A percentile compares a stretch with the other conserved stretches of the same genome.
Conservation (phyloP, 2,113 vertebrate species). For the Sclerurus mexicanus region DNA sequence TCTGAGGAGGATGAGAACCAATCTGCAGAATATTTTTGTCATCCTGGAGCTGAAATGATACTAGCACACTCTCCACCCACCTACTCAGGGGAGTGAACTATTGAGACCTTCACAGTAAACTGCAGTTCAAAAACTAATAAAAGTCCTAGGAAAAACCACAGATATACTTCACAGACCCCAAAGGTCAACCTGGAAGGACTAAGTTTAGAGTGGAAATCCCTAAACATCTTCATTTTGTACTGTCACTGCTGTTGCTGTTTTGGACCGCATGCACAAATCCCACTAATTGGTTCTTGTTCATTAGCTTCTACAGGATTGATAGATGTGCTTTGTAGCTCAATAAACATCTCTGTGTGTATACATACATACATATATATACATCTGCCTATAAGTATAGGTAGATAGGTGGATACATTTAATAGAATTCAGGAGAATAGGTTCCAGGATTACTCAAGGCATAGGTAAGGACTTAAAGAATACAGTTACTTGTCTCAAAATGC, state of each 20-base stretch:
- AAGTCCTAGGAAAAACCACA: not conserved
- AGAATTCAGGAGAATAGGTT: not conserved
- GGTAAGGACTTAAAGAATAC: not conserved
- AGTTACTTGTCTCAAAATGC: not conserved
- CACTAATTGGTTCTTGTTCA: not conserved
- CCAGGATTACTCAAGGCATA: not conserved
- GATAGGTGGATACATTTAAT: not conserved
- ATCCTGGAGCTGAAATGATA: not conserved
- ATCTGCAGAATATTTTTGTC: not conserved
- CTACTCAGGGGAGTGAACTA: not conserved
- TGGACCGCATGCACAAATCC: not conserved
- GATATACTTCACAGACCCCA: not conserved
- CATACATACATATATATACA: not conserved
- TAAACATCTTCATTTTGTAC: not conserved
- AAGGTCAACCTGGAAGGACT: not conserved
- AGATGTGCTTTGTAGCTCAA: not conserved
- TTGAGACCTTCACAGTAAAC: not conserved
- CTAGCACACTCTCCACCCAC: not conserved
- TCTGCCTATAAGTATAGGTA: not conserved
- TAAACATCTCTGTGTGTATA: not conserved
- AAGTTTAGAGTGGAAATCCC: not conserved
- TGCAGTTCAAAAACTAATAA: not conserved
- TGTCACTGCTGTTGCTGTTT: not conserved
- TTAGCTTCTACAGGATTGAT: not conserved
- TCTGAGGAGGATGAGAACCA: not conserved